Conservation (phyloP, 2,113 vertebrate species). For the Apaloderma vittatum region DNA sequence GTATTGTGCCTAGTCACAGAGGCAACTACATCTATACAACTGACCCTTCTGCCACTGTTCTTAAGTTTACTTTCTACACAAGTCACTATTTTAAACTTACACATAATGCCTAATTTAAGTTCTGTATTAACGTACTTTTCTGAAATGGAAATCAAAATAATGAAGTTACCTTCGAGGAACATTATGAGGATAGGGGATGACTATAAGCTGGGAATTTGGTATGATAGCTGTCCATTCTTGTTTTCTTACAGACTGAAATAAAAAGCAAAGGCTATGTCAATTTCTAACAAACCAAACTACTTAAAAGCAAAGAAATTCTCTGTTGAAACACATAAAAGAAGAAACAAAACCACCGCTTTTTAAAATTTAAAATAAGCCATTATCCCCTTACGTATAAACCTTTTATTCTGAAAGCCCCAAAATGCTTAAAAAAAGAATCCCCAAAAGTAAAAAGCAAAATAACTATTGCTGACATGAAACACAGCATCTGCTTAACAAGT, state of each 20-base stretch:
- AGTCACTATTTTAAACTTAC: neutral
- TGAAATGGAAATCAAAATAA: neutral
- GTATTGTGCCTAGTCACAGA: neutral
- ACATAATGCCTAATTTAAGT: neutral
- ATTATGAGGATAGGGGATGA: constrained; percentile 93
- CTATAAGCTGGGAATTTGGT: constrained; percentile 97
- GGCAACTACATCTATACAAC: neutral
- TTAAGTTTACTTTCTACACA: neutral
- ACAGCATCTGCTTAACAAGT: neutral
- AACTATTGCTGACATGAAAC: neutral
- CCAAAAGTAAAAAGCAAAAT: neutral
- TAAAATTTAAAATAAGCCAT: neutral
- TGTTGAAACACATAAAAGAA: neutral
- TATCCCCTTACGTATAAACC: neutral
- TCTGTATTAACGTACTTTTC: neutral
- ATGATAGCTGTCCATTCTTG: constrained; percentile 99
- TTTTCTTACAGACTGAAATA: constrained; percentile 84
- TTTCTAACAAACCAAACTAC: neutral
- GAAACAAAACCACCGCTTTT: neutral
- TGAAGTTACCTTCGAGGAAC: constrained; percentile 88
- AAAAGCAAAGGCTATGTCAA: constrained; percentile 15
- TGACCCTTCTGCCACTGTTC: neutral
- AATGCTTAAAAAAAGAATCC: neutral
- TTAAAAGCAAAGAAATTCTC: neutral
- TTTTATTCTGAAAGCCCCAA: neutral